Evolutionary conservation across 2,888 invertebrate genomes (phyloP).

Genomic region (Peribatodes rhomboidaria): DNA sequence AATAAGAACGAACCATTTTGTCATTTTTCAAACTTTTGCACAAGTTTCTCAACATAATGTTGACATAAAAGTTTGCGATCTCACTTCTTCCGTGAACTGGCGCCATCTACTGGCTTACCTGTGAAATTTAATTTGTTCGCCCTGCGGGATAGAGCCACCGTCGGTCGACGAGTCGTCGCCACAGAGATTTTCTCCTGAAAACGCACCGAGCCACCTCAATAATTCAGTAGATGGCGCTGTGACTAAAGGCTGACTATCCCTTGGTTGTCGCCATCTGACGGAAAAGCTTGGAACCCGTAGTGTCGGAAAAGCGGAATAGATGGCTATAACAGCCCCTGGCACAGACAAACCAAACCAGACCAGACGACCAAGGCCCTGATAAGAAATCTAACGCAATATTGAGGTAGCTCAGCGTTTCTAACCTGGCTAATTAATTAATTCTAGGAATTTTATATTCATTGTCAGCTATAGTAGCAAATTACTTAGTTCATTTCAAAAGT

Average conservation of each 20-base stretch:
- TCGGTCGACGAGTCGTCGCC: too few species aligned
- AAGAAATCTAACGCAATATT: too few species aligned
- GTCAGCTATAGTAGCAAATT: too few species aligned
- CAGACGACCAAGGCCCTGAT: too few species aligned
- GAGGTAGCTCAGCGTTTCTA: too few species aligned
- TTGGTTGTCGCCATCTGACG: conserved; percentile 17
- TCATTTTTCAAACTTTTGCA: not conserved
- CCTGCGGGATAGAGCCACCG: conserved; percentile 6
- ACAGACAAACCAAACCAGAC: too few species aligned
- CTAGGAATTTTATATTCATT: too few species aligned
- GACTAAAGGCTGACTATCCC: not conserved
- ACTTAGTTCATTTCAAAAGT: too few species aligned
- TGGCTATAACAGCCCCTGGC: conserved; percentile 11
- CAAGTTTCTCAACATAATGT: not conserved
- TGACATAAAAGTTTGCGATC: conserved; percentile 1
- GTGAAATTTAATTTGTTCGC: not conserved
- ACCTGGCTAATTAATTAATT: too few species aligned
- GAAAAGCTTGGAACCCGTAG: conserved; percentile 19
- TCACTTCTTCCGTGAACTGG: not conserved
- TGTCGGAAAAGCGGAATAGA: conserved; percentile 24
- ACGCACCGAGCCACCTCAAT: not conserved
- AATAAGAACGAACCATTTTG: not conserved
- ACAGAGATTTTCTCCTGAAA: conserved; percentile 10
- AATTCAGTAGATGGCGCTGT: conserved; percentile 25
- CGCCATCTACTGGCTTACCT: not conserved